These are phyloP conservation scores for Cyclina sinensis DNA, from an alignment of 1,140 invertebrate species.

Conservation along the genomic window DNA sequence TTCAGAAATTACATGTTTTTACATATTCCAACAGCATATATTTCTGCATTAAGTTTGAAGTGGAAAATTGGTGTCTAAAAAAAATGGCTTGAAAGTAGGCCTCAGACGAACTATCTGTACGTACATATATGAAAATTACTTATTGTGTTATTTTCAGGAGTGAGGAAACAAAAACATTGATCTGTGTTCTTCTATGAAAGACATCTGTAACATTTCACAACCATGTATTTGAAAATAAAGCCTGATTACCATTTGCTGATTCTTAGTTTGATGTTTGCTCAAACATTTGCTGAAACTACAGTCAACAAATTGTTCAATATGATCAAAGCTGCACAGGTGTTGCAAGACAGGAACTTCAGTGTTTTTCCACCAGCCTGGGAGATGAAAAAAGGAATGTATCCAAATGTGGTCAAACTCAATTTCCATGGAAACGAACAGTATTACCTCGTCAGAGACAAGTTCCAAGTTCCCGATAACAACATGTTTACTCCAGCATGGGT, in stretches of 20 bases:
- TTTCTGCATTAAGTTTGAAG: too few relatives aligned
- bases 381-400: slow-evolving; percentile 74
- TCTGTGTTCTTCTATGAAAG: too few relatives aligned
- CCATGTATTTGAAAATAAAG: too few relatives aligned
- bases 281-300: not conserved
- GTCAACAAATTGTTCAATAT: slow-evolving; percentile 28
- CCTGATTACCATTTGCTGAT: not conserved
- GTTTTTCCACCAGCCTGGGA: slow-evolving; percentile 71
- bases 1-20: too few relatives aligned
- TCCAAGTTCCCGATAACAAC: slow-evolving; percentile 80
- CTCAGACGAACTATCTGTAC: too few relatives aligned
- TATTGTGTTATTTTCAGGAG: too few relatives aligned
- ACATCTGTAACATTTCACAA: too few relatives aligned
- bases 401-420: slow-evolving; percentile 76
- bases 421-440: slow-evolving; percentile 71
- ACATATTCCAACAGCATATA: too few relatives aligned
- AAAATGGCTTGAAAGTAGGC: too few relatives aligned
- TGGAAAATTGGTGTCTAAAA: too few relatives aligned
- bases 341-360: slow-evolving; percentile 66
- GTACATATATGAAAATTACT: too few relatives aligned
- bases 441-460: slow-evolving; percentile 66
- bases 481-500: slow-evolving; percentile 81
- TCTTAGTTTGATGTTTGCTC: not conserved
- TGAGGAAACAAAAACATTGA: too few relatives aligned
- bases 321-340: slow-evolving; percentile 58